Evolutionary conservation across 2,797 vertebrate genomes (phyloP).

Genomic region (Monodelphis domestica): DNA sequence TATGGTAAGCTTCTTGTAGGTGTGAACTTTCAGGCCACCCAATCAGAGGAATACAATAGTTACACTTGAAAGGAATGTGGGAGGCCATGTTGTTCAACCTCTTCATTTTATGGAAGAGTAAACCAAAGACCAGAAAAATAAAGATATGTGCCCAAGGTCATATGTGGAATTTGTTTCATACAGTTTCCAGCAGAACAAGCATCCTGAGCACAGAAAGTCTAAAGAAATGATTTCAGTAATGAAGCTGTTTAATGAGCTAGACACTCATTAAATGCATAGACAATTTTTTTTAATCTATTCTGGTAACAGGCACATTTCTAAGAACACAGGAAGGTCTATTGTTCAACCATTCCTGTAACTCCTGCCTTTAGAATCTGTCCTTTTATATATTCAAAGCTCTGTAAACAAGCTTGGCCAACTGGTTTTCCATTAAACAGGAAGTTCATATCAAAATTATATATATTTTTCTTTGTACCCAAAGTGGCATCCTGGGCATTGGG

Average conservation of each 20-base stretch:
- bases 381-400: not conserved
- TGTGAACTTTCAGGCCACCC: not conserved
- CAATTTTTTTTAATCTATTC: not conserved
- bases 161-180: not conserved
- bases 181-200: not conserved
- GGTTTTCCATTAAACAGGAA: conserved; percentile 16
- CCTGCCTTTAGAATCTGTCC: not conserved
- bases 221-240: not conserved
- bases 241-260: conserved; percentile 3
- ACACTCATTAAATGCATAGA: not conserved
- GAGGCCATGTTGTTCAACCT: not conserved
- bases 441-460: conserved; percentile 35
- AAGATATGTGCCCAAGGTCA: not conserved
- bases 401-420: conserved; percentile 32
- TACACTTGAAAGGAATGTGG: not conserved
- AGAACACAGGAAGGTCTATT: not conserved
- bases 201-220: not conserved
- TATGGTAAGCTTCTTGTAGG: not conserved
- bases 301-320: not conserved
- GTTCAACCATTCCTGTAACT: not conserved
- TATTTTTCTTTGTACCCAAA: not conserved
- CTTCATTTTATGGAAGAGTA: not conserved
- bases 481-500: conserved; percentile 2
- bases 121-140: not conserved
- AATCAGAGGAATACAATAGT: not conserved